Percentiles rank a stretch among this genome's conserved stretches.
phyloP scores from a whole-genome alignment of 2,113 vertebrate species.

The Amblyornis subalaris region DNA sequence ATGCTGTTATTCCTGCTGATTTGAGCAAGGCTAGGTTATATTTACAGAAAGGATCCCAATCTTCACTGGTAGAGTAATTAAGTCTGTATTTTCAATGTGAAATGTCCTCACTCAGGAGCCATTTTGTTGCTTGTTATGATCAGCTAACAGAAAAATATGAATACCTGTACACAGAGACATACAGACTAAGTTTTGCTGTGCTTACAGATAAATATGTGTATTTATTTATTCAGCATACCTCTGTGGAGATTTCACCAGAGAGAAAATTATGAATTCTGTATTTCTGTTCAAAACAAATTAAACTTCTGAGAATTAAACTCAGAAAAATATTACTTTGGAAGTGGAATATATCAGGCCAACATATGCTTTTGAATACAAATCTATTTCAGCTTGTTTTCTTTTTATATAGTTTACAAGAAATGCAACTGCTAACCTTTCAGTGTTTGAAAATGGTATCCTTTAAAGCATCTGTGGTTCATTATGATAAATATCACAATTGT shows the following conservation, averaged over 20 bases:
- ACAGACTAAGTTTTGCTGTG: background rate
- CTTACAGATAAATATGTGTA: background rate
- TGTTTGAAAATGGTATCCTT: slow-evolving; percentile 26
- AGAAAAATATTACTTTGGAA: background rate
- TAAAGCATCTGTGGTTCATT: slow-evolving; percentile 59
- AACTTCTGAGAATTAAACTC: background rate
- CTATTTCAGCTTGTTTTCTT: slow-evolving; percentile 12
- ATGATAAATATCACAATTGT: slow-evolving; percentile 58
- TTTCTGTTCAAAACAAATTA: background rate
- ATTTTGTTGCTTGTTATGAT: background rate
- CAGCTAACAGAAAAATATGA: background rate
- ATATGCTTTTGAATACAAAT: background rate
- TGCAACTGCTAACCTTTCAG: slow-evolving; percentile 29
- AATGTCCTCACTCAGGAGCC: background rate
- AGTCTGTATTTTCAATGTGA: background rate
- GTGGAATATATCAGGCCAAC: background rate
- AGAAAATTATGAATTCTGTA: background rate
- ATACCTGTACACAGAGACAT: background rate
- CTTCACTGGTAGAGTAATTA: background rate
- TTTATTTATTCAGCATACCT: background rate
- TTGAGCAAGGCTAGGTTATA: background rate
- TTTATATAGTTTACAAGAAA: slow-evolving; percentile 8
- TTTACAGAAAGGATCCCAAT: background rate
- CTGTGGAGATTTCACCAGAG: background rate
- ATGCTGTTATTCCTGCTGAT: background rate